These are phyloP conservation scores for Thysanoteuthis rhombus DNA, from an alignment of 2,888 invertebrate genomes.

Conservation along the genomic window DNA sequence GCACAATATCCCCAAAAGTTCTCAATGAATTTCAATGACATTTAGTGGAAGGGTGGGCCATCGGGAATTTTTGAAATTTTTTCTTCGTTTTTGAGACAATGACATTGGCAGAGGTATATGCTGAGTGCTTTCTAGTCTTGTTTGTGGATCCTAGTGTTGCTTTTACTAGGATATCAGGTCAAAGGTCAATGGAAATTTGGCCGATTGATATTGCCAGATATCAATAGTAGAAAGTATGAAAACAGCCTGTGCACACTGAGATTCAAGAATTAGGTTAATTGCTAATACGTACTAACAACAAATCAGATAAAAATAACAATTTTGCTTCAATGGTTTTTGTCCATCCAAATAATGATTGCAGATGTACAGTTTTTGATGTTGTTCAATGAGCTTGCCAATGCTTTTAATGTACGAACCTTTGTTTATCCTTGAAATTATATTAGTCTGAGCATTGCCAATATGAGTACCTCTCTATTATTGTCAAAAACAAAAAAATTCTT, in stretches of 20 bases:
- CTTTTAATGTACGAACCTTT: neutral
- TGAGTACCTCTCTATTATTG: neutral
- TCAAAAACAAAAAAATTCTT: neutral
- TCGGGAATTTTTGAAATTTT: no score
- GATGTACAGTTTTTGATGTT: neutral
- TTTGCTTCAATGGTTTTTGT: neutral
- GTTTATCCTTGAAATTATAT: neutral
- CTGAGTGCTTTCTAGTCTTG: no score
- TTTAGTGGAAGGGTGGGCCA: no score
- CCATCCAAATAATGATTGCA: neutral
- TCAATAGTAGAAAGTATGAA: neutral
- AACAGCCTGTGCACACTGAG: neutral
- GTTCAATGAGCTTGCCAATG: neutral
- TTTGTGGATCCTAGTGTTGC: no score
- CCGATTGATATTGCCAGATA: neutral
- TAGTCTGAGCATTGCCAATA: neutral
- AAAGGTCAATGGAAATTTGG: no score
- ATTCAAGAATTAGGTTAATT: neutral
- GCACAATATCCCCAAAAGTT: no score
- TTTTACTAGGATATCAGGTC: no score
- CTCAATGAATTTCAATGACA: no score
- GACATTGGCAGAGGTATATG: no score
- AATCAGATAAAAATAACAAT: neutral
- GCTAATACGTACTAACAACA: neutral
- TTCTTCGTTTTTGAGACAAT: no score